Conservation (phyloP, 2,797 vertebrate species). For the Trachurus trachurus region DNA sequence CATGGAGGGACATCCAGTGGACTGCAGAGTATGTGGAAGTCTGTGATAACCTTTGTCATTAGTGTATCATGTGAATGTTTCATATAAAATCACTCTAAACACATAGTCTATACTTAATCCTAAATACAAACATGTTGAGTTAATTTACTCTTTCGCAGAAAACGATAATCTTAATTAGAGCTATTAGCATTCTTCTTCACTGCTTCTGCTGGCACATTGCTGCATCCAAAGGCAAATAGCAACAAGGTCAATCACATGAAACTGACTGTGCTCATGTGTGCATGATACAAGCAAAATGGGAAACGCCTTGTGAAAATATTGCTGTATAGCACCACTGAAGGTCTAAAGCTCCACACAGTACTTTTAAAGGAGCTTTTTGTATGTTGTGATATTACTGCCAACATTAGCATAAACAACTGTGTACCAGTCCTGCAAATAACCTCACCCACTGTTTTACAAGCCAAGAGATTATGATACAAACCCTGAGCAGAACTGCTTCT, state of each 20-base stretch:
- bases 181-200: neutral
- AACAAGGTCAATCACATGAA: neutral
- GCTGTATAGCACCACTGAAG: too few species aligned
- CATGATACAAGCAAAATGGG: neutral
- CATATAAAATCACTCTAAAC: slow-evolving; percentile 1
- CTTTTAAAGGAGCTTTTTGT: too few species aligned
- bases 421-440: too few species aligned
- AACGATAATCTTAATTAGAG: too few species aligned
- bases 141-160: too few species aligned
- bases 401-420: too few species aligned
- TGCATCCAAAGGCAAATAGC: neutral
- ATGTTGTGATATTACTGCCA: too few species aligned
- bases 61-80: neutral
- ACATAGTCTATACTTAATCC: too few species aligned
- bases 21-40: slow-evolving; percentile 56
- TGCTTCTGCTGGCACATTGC: neutral
- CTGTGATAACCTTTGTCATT: neutral
- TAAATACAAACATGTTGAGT: neutral
- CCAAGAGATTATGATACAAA: too few species aligned
- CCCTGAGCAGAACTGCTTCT: too few species aligned
- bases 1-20: slow-evolving; percentile 78
- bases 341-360: too few species aligned
- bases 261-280: neutral
- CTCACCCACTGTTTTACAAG: too few species aligned
- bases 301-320: neutral